Evolutionary conservation across 2,888 invertebrate species (phyloP).

Genomic region (Liodrosophila aerea): DNA sequence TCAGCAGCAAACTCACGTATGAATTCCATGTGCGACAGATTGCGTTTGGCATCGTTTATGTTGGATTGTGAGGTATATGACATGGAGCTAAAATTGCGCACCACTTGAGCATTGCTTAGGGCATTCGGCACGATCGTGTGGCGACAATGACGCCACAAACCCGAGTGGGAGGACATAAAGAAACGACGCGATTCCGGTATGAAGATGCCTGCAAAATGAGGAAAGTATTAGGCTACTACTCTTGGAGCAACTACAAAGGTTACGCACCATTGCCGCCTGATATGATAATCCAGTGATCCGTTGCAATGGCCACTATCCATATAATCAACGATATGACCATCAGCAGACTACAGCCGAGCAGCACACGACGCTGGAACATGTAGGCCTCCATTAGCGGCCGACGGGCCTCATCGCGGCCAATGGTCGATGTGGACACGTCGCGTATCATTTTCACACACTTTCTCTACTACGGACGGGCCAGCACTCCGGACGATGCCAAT

Average conservation of each 20-base stretch:
- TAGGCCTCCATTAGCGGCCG: constrained; percentile 85
- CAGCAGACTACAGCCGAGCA: constrained; percentile 87
- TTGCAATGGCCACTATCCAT: constrained; percentile 89
- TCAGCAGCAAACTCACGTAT: constrained; percentile 69
- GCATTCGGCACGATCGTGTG: constrained; percentile 80
- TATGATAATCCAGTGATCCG: constrained; percentile 89
- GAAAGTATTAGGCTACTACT: no score
- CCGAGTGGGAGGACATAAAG: constrained; percentile 87
- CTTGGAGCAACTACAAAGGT: neutral
- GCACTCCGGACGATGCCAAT: constrained; percentile 59
- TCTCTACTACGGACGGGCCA: constrained; percentile 25
- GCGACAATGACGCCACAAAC: constrained; percentile 85
- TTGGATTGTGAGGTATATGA: constrained; percentile 69
- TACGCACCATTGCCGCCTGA: constrained; percentile 79
- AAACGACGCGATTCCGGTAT: constrained; percentile 84
- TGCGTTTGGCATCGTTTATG: constrained; percentile 74
- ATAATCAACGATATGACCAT: constrained; percentile 86
- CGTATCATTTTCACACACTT: constrained; percentile 79
- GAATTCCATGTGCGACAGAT: constrained; percentile 72
- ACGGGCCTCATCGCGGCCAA: constrained; percentile 85
- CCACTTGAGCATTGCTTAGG: constrained; percentile 84
- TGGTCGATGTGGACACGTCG: constrained; percentile 85
- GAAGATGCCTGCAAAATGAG: constrained; percentile 83
- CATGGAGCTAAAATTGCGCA: constrained; percentile 84
- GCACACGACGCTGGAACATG: constrained; percentile 88